phyloP scores from a whole-genome alignment of 2,113 vertebrate genomes.

The Heterotis niloticus region DNA sequence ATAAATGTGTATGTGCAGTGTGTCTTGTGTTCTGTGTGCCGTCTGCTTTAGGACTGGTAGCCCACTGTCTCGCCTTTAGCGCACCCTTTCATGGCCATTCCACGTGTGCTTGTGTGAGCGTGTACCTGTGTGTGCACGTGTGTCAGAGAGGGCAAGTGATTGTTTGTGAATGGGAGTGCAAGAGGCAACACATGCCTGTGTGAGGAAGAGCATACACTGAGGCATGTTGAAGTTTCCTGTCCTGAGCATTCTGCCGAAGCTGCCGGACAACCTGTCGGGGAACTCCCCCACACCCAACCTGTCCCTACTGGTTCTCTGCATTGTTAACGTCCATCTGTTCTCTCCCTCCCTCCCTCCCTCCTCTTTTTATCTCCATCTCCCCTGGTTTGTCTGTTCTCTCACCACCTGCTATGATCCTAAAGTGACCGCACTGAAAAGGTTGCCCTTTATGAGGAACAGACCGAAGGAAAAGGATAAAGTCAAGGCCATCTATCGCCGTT shows the following conservation, averaged over 20 bases:
- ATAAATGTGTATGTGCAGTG: constrained; percentile 44
- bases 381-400: constrained; percentile 70
- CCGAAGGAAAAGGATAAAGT: constrained; percentile 99
- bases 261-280: constrained; percentile 33
- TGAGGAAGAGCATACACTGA: not conserved
- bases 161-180: constrained; percentile 25
- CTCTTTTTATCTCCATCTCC: constrained; percentile 39
- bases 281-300: constrained; percentile 20
- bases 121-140: constrained; percentile 13
- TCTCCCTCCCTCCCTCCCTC: constrained; percentile 68
- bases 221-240: not conserved
- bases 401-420: constrained; percentile 81
- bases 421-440: constrained; percentile 95
- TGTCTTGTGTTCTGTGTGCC: constrained; percentile 33
- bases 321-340: constrained; percentile 90
- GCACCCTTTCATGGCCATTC: constrained; percentile 29
- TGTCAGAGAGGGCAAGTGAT: not conserved
- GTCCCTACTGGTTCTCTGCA: constrained; percentile 53
- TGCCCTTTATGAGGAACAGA: constrained; percentile 99
- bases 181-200: not conserved
- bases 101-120: constrained; percentile 10
- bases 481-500: constrained; percentile 99
- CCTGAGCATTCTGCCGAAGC: constrained; percentile 28
- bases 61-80: constrained; percentile 9
- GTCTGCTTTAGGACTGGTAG: constrained; percentile 18